These are phyloP conservation scores for Ctenodactylus gundi DNA, from an alignment of 2,113 vertebrate genomes.

Conservation along the genomic window DNA sequence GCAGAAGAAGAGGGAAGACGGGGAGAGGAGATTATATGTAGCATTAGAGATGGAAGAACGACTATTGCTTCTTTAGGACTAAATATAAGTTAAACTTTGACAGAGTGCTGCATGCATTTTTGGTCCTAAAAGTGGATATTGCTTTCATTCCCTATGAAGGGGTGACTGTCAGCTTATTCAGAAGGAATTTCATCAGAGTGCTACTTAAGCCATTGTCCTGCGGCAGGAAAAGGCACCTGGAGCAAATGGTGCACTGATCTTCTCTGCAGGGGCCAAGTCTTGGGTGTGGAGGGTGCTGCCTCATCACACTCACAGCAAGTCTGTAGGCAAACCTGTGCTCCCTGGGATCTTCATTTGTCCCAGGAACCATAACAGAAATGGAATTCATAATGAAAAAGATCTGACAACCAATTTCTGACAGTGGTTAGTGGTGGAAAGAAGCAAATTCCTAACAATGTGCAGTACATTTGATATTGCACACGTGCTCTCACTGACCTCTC, in stretches of 20 bases:
- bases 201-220: not conserved
- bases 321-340: not conserved
- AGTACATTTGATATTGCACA: not conserved
- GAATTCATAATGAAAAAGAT: not conserved
- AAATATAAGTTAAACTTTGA: not conserved
- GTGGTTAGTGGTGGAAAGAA: not conserved
- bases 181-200: not conserved
- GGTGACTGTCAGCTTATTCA: not conserved
- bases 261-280: not conserved
- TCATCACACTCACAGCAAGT: not conserved
- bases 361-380: not conserved
- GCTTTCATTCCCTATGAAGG: not conserved
- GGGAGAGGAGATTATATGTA: not conserved
- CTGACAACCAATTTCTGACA: not conserved
- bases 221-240: not conserved
- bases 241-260: no score
- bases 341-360: not conserved
- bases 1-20: not conserved
- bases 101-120: no score
- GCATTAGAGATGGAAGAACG: no score
- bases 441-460: not conserved
- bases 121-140: not conserved
- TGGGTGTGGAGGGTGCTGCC: no score
- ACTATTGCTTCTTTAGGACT: not conserved
- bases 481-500: not conserved